These are phyloP conservation scores for Caenorhabditis wallacei DNA, from an alignment of 2,888 invertebrate species.

Conservation along the genomic window DNA sequence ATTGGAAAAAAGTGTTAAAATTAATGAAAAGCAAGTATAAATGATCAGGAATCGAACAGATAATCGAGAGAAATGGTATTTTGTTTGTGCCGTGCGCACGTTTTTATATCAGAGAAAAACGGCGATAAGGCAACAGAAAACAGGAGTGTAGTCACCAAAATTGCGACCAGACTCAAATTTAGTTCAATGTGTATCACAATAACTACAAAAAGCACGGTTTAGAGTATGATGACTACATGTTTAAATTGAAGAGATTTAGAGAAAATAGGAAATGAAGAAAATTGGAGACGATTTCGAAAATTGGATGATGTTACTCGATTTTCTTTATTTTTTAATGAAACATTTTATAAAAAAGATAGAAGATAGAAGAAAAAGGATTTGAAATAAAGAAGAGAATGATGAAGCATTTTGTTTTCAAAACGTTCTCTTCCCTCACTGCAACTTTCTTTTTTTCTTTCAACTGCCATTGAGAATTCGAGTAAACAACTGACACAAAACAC, in stretches of 20 bases:
- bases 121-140: conserved; percentile 55
- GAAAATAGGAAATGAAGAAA: not conserved
- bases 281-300: not conserved
- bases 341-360: not conserved
- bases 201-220: conserved; percentile 48
- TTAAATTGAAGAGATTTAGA: conserved; percentile 14
- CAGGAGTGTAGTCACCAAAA: conserved; percentile 36
- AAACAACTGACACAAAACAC: conserved; percentile 50
- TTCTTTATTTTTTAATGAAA: too few species aligned
- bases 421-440: conserved; percentile 23
- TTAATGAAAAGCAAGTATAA: not conserved
- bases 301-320: too few species aligned
- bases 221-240: conserved; percentile 7
- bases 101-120: conserved; percentile 35
- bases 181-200: conserved; percentile 29
- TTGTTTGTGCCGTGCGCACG: conserved; percentile 47
- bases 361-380: not conserved
- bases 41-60: conserved; percentile 11
- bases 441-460: conserved; percentile 7
- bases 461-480: conserved; percentile 21
- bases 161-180: conserved; percentile 29
- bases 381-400: conserved; percentile 33
- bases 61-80: conserved; percentile 16
- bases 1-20: conserved; percentile 1
- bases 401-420: conserved; percentile 27